Conservation (phyloP, 2,797 vertebrate genomes). For the Chloroceryle amazona region DNA sequence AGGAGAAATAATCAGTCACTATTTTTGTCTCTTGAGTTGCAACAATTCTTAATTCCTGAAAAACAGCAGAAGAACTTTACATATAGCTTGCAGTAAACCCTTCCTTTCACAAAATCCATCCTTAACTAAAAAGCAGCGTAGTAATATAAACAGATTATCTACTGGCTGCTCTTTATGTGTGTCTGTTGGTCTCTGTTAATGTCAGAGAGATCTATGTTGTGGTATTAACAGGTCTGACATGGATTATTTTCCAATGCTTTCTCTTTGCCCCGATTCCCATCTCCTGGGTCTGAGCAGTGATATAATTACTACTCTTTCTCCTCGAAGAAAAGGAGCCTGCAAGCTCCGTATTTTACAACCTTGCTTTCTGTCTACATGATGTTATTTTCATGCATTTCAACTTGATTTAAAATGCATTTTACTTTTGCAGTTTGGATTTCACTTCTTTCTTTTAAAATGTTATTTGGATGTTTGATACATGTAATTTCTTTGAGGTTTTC, state of each 20-base stretch:
- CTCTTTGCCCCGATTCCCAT: slow-evolving; percentile 7
- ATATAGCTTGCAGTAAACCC: slow-evolving; percentile 11
- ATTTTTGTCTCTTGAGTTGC: neutral
- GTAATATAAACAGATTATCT: slow-evolving; percentile 43
- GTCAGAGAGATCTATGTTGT: slow-evolving; percentile 45
- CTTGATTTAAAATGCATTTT: neutral
- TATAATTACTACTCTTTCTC: slow-evolving; percentile 7
- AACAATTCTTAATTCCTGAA: neutral
- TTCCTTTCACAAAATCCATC: slow-evolving; percentile 31
- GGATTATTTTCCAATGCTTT: slow-evolving; percentile 31
- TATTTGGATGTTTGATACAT: neutral
- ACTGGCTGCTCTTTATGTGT: slow-evolving; percentile 40
- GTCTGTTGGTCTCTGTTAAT: slow-evolving; percentile 56
- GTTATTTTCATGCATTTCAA: slow-evolving; percentile 19
- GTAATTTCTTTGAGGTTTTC: slow-evolving; percentile 4
- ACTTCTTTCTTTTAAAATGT: neutral
- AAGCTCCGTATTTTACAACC: neutral
- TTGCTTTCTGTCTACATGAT: neutral
- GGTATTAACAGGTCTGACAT: slow-evolving; percentile 39
- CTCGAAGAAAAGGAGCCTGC: neutral
- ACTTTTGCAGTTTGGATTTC: neutral
- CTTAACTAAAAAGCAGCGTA: slow-evolving; percentile 7
- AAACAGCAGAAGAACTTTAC: slow-evolving; percentile 29
- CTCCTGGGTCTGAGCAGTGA: slow-evolving; percentile 9
- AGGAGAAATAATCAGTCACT: neutral